Percentiles rank a stretch among this genome's conserved stretches.
Conservation (phyloP, 2,797 vertebrate species). For the Sebastes hubbsi region DNA sequence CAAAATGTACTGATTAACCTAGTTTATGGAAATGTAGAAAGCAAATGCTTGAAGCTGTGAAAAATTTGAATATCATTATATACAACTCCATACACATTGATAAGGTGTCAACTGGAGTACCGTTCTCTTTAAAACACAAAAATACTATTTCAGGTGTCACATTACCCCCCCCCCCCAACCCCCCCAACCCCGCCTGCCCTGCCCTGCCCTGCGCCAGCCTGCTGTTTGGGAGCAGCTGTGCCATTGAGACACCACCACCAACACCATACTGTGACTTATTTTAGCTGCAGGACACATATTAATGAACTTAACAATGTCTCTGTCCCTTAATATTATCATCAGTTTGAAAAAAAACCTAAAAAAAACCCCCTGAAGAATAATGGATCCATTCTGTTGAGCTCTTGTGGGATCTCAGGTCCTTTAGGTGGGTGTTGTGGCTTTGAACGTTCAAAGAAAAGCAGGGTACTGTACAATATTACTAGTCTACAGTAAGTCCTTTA, state of each 20-base stretch:
- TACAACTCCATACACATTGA: neutral
- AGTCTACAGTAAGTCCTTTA: neutral
- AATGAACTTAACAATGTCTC: slow-evolving; percentile 31
- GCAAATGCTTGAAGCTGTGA: neutral
- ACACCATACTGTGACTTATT: neutral
- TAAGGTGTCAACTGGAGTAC: neutral
- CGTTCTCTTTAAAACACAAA: neutral
- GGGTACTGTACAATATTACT: neutral
- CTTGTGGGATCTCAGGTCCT: slow-evolving; percentile 10
- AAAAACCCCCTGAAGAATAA: neutral
- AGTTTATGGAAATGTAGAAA: neutral
- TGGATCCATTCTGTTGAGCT: neutral
- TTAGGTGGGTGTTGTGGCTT: neutral
- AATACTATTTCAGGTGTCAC: neutral
- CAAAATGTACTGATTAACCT: neutral
- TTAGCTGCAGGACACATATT: slow-evolving; percentile 43
- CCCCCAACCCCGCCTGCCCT: neutral
- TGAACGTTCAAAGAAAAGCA: slow-evolving; percentile 15
- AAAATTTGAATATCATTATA: neutral
- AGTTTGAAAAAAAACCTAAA: neutral
- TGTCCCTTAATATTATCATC: neutral
- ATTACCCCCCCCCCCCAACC: neutral
- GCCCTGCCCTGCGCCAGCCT: neutral
- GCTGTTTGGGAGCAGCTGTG: slow-evolving; percentile 7
- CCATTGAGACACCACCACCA: neutral